A percentile compares a stretch with the other conserved stretches of the same genome.
Conservation (phyloP, 2,797 vertebrate genomes). For the Cuculus canorus region DNA sequence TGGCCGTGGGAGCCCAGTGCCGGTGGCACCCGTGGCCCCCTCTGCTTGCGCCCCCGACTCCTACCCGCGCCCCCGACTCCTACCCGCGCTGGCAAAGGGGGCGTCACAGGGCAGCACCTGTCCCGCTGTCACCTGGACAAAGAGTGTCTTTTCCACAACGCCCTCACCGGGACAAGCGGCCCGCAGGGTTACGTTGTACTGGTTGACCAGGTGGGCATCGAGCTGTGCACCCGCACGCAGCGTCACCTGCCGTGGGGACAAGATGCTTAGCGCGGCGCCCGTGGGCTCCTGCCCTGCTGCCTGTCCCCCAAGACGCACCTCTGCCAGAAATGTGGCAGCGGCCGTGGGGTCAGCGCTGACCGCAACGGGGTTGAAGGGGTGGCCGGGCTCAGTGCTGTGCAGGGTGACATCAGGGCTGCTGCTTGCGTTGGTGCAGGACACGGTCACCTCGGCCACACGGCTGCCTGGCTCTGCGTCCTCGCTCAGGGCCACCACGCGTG, state of each 20-base stretch:
- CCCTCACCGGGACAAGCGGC: not conserved
- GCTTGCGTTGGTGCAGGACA: constrained; percentile 52
- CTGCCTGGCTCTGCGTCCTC: constrained; percentile 26
- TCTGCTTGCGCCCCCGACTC: accelerated
- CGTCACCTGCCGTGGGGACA: constrained; percentile 60
- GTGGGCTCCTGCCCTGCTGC: accelerated
- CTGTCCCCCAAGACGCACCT: not conserved
- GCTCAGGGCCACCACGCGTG: constrained; percentile 49
- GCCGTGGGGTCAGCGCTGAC: accelerated
- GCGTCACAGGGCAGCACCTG: not conserved
- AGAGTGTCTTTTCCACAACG: not conserved
- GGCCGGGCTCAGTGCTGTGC: accelerated
- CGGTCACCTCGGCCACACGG: not conserved
- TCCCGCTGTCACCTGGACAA: constrained; percentile 25
- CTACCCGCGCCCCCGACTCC: not conserved
- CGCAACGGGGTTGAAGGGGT: constrained; percentile 17
- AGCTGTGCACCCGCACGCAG: constrained; percentile 64
- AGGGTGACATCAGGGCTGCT: constrained; percentile 17
- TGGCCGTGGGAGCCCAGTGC: not conserved
- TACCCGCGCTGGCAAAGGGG: constrained; percentile 67
- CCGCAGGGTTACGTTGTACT: constrained; percentile 62
- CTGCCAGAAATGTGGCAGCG: not conserved
- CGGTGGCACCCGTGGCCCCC: not conserved
- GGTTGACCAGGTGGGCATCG: constrained; percentile 55
- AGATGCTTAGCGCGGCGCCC: accelerated